These are phyloP conservation scores for Hypolimnas misippus DNA, from an alignment of 2,888 invertebrate genomes.

Conservation along the genomic window DNA sequence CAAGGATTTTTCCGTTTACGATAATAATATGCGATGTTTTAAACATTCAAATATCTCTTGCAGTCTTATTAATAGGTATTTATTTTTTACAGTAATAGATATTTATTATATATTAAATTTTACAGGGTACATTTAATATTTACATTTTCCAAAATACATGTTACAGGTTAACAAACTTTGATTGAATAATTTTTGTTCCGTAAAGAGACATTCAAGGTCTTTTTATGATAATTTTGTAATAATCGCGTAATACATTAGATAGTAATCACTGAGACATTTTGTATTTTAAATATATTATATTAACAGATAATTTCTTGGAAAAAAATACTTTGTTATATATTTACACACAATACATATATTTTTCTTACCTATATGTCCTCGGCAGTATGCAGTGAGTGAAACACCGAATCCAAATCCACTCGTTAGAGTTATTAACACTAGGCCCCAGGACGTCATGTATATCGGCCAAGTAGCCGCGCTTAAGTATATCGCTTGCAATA, in stretches of 20 bases:
- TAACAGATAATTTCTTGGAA: neutral
- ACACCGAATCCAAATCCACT: constrained; percentile 58
- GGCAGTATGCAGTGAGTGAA: constrained; percentile 53
- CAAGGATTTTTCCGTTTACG: no score
- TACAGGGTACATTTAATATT: no score
- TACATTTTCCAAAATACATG: no score
- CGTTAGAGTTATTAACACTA: constrained; percentile 59
- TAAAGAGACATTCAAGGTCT: neutral
- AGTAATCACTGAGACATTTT: neutral
- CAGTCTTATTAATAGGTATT: no score
- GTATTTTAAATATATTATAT: neutral
- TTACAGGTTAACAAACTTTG: neutral
- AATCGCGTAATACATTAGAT: neutral
- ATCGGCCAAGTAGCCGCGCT: constrained; percentile 60
- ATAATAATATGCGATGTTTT: no score
- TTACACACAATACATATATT: neutral
- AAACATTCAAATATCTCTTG: no score
- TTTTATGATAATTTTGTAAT: neutral
- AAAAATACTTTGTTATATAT: neutral
- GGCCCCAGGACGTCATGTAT: constrained; percentile 74
- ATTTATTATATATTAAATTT: no score
- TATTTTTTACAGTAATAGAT: no score
- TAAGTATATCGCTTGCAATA: constrained; percentile 46
- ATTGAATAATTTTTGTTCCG: neutral
- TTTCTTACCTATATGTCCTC: constrained; percentile 66